These are phyloP conservation scores for Pandemis cinnamomeana DNA, from an alignment of 2,888 invertebrate genomes.

Conservation along the genomic window DNA sequence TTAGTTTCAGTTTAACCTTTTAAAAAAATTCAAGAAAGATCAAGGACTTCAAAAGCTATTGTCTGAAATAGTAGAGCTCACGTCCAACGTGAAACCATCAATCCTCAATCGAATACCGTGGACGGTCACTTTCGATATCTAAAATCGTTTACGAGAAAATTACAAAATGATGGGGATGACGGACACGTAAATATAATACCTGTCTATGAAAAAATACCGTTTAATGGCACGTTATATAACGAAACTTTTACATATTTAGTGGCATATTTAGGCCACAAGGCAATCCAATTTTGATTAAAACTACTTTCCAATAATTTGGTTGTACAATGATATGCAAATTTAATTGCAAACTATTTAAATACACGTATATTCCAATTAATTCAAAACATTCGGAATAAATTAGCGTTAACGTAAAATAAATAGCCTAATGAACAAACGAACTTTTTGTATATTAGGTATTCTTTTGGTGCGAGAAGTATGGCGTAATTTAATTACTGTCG, in stretches of 20 bases:
- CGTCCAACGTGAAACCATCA: no score
- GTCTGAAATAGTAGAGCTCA: no score
- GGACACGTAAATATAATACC: neutral
- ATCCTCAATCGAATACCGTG: neutral
- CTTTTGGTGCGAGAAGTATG: neutral
- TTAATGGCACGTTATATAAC: neutral
- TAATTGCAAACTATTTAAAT: conserved; percentile 7
- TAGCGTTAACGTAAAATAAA: neutral
- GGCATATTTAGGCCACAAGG: neutral
- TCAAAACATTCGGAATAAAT: neutral
- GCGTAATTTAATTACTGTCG: neutral
- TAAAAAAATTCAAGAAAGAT: no score
- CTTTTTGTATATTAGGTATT: neutral
- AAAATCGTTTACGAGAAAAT: conserved; percentile 1
- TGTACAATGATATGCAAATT: conserved; percentile 6
- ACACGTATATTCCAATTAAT: neutral
- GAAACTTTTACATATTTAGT: neutral
- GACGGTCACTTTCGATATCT: neutral
- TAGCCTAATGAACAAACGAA: neutral
- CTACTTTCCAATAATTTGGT: conserved; percentile 8
- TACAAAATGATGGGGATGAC: neutral
- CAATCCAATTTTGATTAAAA: conserved; percentile 4
- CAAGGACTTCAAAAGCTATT: no score
- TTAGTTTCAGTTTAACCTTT: no score
- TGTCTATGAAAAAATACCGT: neutral